Evolutionary conservation across 2,888 invertebrate species (phyloP).

Genomic region (Acanthosepion esculentum): DNA sequence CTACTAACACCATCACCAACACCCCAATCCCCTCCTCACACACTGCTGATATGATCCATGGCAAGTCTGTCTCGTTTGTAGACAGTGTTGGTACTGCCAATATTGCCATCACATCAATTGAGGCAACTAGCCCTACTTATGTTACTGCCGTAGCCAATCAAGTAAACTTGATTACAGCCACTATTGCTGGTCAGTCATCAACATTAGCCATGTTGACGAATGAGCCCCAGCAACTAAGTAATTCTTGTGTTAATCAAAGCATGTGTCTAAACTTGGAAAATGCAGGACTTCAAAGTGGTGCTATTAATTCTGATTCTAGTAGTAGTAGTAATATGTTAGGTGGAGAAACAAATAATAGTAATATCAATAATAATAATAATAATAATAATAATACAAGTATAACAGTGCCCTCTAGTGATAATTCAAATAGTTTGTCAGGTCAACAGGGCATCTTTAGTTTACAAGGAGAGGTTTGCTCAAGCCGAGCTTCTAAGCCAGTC

Average conservation of each 20-base stretch:
- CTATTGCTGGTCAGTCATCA: conserved; percentile 16
- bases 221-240: conserved; percentile 3
- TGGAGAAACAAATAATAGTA: conserved; percentile 33
- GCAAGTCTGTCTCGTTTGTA: conserved; percentile 40
- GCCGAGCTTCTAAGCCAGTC: background rate
- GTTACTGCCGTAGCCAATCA: conserved; percentile 34
- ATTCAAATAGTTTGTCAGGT: conserved; percentile 3
- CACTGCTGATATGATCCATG: conserved; percentile 45
- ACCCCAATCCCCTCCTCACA: conserved; percentile 39
- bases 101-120: background rate
- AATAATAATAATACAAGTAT: conserved; percentile 1
- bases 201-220: background rate
- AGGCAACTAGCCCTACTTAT: conserved; percentile 14
- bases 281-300: conserved; percentile 41
- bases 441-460: conserved; percentile 8
- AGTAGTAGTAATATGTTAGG: background rate
- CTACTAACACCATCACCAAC: conserved; percentile 24
- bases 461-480: background rate
- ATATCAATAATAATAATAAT: background rate
- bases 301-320: conserved; percentile 45
- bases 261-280: conserved; percentile 39
- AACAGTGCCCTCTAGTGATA: conserved; percentile 39
- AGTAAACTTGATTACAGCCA: background rate
- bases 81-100: conserved; percentile 43
- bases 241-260: conserved; percentile 40